Conservation (phyloP, 2,113 vertebrate genomes). For the Pavo muticus region DNA sequence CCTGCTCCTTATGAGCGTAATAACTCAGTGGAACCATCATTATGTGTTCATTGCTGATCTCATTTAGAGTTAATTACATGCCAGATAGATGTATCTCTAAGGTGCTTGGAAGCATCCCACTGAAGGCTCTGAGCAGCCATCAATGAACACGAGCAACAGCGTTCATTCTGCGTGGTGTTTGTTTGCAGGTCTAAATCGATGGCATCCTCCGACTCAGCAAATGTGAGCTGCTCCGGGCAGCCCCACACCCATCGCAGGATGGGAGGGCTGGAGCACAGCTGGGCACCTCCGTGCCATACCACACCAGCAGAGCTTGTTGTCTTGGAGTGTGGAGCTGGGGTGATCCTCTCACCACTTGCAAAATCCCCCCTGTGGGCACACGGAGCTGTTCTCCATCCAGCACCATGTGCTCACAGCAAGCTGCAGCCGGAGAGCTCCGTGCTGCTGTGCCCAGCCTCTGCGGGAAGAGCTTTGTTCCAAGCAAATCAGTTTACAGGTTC, state of each 20-base stretch:
- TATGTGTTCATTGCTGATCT: background rate
- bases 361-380: rapidly evolving
- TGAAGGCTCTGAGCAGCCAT: background rate
- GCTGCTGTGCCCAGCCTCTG: background rate
- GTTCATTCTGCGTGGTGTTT: background rate
- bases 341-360: rapidly evolving
- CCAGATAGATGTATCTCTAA: background rate
- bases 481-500: background rate
- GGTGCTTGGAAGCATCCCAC: background rate
- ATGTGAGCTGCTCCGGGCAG: background rate
- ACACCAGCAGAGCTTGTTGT: background rate
- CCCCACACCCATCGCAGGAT: background rate
- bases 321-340: background rate
- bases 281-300: background rate
- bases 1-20: background rate
- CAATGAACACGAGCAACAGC: rapidly evolving
- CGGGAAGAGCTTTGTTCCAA: background rate
- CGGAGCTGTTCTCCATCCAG: background rate
- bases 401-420: background rate
- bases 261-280: background rate
- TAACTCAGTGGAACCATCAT: background rate
- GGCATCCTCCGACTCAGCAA: too few species aligned
- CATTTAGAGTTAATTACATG: constrained; percentile 18
- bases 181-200: background rate
- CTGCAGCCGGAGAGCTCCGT: background rate